phyloP scores from a whole-genome alignment of 1,140 invertebrate species.

The Eupristina koningsbergeri region DNA sequence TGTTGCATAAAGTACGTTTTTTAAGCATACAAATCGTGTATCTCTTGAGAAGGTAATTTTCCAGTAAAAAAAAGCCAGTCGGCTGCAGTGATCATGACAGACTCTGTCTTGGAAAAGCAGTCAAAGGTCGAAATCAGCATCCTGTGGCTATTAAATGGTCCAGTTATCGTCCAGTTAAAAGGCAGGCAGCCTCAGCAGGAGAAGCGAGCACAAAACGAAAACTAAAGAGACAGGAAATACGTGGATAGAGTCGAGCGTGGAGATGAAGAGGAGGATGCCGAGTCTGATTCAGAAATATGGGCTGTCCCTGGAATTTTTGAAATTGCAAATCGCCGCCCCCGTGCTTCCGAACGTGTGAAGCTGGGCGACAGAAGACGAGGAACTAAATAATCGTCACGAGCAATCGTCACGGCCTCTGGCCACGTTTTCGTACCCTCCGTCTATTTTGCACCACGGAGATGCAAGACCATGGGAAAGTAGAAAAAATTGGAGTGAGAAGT shows the following conservation, averaged over 20 bases:
- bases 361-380: not conserved
- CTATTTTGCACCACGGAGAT: not conserved
- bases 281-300: conserved; percentile 48
- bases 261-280: not conserved
- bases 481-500: not conserved
- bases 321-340: conserved; percentile 41
- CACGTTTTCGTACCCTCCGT: conserved; percentile 15
- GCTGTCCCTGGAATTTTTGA: conserved; percentile 46
- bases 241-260: not conserved
- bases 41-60: conserved; percentile 11
- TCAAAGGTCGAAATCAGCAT: not conserved
- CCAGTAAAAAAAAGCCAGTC: not conserved
- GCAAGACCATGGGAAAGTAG: not conserved
- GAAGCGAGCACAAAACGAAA: not conserved
- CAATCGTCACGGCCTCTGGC: conserved; percentile 49
- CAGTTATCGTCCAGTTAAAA: conserved; percentile 3
- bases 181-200: not conserved
- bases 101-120: not conserved
- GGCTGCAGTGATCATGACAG: conserved; percentile 19
- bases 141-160: conserved; percentile 21
- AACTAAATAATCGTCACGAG: conserved; percentile 47
- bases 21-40: conserved; percentile 17
- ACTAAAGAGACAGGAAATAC: not conserved
- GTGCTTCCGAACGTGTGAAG: not conserved
- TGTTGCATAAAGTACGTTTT: not conserved